A percentile compares a stretch with the other conserved stretches of the same genome.
Evolutionary conservation across 30 jellyfish, hydroid and myxozoan species (phyloP).

Genomic region (Nemopilema nomurai): DNA sequence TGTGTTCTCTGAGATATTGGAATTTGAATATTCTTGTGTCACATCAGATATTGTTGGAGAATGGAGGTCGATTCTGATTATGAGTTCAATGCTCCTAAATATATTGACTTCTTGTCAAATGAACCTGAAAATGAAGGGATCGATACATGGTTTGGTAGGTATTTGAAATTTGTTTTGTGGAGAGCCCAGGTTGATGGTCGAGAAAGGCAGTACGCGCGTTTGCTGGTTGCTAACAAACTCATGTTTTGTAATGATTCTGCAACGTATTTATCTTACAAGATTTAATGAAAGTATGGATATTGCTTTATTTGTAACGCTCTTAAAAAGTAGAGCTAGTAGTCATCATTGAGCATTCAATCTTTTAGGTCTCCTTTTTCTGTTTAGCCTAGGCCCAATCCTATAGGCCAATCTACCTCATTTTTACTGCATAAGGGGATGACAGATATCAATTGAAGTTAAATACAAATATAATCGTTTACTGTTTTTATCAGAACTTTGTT

Average conservation of each 20-base stretch:
- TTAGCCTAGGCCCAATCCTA: too few relatives aligned
- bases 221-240: not conserved
- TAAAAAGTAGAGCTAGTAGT: too few relatives aligned
- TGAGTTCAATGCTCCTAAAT: constrained; percentile 95
- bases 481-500: too few relatives aligned
- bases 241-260: not conserved
- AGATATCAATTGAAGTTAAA: too few relatives aligned
- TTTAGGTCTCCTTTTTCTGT: too few relatives aligned
- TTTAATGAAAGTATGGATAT: too few relatives aligned
- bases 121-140: constrained; percentile 79
- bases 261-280: not conserved
- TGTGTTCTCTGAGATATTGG: not conserved
- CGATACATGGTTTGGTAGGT: constrained; percentile 98
- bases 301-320: too few relatives aligned
- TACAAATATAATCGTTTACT: too few relatives aligned
- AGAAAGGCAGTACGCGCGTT: not conserved
- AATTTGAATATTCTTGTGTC: not conserved
- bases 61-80: constrained; percentile 77
- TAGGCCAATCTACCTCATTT: too few relatives aligned
- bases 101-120: constrained; percentile 79
- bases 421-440: too few relatives aligned
- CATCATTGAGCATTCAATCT: too few relatives aligned
- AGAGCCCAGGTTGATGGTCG: not conserved
- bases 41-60: not conserved
- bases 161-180: not conserved